Evolutionary conservation across 2,888 invertebrate genomes (phyloP), one percentile per base, ranked within the genome.

Genomic region (Folsomia manolachei): DNA sequence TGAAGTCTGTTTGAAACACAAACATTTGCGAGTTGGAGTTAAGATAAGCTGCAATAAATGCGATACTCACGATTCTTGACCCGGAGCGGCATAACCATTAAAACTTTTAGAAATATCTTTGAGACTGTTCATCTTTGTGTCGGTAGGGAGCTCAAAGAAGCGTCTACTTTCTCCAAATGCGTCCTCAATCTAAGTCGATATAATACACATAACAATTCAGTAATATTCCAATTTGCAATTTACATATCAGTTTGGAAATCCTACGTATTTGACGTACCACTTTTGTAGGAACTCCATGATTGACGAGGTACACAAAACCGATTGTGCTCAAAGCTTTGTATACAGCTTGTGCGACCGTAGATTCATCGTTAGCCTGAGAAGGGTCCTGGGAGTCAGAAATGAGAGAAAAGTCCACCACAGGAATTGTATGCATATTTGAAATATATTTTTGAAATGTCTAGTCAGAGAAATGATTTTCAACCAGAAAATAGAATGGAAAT

Each of bases 281-380:
- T 9, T 74, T 64, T 24, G 69, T 21, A 11, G 74, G 63, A 53
- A 81, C 63, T 21, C 76, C 81, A 73, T 81, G 81, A 70, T 81
- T 81, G 9, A 71, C 75, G 14, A 81, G 53, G 56, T 80, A 81
- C 2, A 77, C 81, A 71, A 81, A 81, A 18, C 81, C 81, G 52
- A 81, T 74, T 26, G 67, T 66, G 21, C 74, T 74, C 25, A 81
- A 71, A 1, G 80, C 81, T 23, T 73, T 56, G n/a, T 76, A 74
- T n/a, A 81, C 65, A 70, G 78, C 71, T 14, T 75, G 24, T 1
- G 78, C 75, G 23, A 74, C 63, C 7, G 2, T 23, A 19, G 61
- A 24, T 72, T 73, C 76, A 11, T 74, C 69, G 39, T 67, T 27
- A n/a, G n/a, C n/a, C 27, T 26, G 62, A 18, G 27, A 51, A 14